These are phyloP conservation scores for Nomada lathburiana DNA, from an alignment of 2,888 invertebrate genomes.

Conservation along the genomic window DNA sequence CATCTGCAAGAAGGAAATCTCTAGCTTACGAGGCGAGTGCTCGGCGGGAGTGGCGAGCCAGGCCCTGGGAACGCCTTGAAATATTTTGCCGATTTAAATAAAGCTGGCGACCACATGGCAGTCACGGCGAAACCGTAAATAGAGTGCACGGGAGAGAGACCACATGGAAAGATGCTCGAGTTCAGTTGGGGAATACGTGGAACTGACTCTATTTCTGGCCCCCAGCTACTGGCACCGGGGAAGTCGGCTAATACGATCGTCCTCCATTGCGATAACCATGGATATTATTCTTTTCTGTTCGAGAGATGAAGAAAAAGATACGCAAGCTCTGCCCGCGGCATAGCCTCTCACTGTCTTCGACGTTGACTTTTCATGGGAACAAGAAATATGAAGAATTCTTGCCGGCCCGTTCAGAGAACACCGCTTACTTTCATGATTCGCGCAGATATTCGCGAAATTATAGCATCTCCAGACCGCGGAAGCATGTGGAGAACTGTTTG, in stretches of 20 bases:
- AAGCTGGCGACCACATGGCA: slow-evolving; percentile 72
- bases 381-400: slow-evolving; percentile 12
- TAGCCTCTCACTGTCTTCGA: slow-evolving; percentile 2
- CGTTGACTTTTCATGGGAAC: neutral
- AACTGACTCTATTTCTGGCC: slow-evolving; percentile 69
- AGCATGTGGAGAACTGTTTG: slow-evolving; percentile 17
- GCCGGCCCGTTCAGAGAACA: neutral
- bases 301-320: neutral
- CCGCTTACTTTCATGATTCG: slow-evolving; percentile 2
- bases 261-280: neutral
- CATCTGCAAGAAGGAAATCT: slow-evolving; percentile 46
- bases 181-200: slow-evolving; percentile 54
- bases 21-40: slow-evolving; percentile 14
- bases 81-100: slow-evolving; percentile 56
- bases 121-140: slow-evolving; percentile 62
- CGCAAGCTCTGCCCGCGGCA: neutral
- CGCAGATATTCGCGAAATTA: neutral
- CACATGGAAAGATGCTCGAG: slow-evolving; percentile 62
- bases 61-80: slow-evolving; percentile 52
- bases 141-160: slow-evolving; percentile 55
- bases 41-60: slow-evolving; percentile 3
- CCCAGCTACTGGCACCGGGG: slow-evolving; percentile 47
- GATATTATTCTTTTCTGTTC: neutral
- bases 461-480: neutral
- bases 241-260: slow-evolving; percentile 13